These are phyloP conservation scores for Colistium nudipinnis DNA, from an alignment of 2,113 vertebrate species.

Conservation along the genomic window DNA sequence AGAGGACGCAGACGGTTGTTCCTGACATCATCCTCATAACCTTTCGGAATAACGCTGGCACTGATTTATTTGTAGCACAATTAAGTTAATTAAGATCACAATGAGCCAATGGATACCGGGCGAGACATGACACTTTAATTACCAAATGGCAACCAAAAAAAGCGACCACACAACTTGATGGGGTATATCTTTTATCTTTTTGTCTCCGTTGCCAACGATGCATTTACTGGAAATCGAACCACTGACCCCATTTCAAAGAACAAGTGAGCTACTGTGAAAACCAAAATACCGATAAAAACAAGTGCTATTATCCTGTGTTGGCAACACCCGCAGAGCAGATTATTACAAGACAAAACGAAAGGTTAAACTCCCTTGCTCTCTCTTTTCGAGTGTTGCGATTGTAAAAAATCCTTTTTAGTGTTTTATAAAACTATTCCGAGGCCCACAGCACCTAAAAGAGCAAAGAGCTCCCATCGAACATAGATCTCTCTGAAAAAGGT, in stretches of 20 bases:
- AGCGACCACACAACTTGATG: neutral
- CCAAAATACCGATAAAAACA: constrained; percentile 14
- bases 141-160: neutral
- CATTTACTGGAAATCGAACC: constrained; percentile 3
- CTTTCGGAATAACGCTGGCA: neutral
- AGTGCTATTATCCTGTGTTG: constrained; percentile 11
- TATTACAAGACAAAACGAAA: constrained; percentile 22
- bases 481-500: constrained; percentile 27
- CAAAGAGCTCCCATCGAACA: neutral
- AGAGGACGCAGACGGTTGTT: neutral
- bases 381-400: neutral
- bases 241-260: neutral
- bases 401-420: constrained; percentile 1
- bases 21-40: neutral
- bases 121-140: neutral
- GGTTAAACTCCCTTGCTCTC: neutral
- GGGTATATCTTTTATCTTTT: neutral
- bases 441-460: neutral
- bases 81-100: neutral
- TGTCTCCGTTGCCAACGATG: no score
- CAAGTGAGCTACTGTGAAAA: constrained; percentile 8
- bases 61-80: neutral
- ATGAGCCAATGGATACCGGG: neutral
- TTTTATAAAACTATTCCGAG: constrained; percentile 35
- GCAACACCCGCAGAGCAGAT: constrained; percentile 30